Percentiles rank a stretch among this genome's conserved stretches.
Conservation (phyloP, 2,797 vertebrate genomes). For the Muscicapa striata region DNA sequence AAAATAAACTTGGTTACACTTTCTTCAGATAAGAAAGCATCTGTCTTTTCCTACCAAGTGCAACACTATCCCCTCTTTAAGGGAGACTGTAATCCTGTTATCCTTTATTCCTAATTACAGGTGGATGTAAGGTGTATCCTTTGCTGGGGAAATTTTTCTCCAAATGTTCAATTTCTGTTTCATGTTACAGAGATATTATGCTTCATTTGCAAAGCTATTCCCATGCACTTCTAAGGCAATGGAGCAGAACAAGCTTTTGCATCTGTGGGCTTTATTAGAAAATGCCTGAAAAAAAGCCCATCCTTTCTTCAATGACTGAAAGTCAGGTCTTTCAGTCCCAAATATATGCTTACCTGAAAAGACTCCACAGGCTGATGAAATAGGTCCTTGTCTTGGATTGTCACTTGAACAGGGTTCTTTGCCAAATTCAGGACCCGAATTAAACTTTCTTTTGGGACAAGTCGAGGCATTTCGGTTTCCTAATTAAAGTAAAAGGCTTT, state of each 20-base stretch:
- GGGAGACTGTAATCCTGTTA: not conserved
- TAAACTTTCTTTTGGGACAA: slow-evolving; percentile 78
- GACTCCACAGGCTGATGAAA: slow-evolving; percentile 73
- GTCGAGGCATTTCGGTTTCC: slow-evolving; percentile 81
- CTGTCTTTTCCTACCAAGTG: not conserved
- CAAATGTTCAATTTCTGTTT: not conserved
- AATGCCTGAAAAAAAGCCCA: not conserved
- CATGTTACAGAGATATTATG: not conserved
- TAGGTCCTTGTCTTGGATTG: slow-evolving; percentile 52
- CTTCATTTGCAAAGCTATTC: not conserved
- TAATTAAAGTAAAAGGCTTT: slow-evolving; percentile 71
- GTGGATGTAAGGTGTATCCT: not conserved
- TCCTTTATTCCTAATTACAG: not conserved
- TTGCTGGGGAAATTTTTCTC: not conserved
- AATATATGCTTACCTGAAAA: slow-evolving; percentile 78
- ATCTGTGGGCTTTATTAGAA: not conserved
- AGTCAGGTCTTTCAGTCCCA: not conserved
- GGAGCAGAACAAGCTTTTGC: not conserved
- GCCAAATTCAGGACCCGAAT: slow-evolving; percentile 88
- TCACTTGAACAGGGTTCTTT: slow-evolving; percentile 73
- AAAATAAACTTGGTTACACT: slow-evolving; percentile 22
- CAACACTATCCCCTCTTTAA: not conserved
- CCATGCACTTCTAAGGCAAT: not conserved
- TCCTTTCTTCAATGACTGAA: not conserved
- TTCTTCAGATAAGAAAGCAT: not conserved